A percentile compares a stretch with the other conserved stretches of the same genome.
Conservation (phyloP, 2,113 vertebrate species). For the Gorilla gorilla region DNA sequence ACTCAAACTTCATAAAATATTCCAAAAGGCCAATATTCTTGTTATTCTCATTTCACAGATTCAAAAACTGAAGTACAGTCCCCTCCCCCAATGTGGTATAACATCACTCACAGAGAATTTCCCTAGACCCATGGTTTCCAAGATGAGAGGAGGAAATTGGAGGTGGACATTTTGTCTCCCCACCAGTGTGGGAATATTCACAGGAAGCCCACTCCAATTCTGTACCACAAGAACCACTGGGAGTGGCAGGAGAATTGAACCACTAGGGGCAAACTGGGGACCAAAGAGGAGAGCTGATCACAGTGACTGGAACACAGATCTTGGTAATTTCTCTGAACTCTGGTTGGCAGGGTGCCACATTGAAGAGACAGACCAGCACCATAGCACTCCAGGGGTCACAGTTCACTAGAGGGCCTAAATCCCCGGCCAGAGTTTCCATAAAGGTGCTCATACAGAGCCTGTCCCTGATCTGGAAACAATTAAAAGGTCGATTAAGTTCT, state of each 20-base stretch:
- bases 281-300: background rate
- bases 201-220: background rate
- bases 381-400: background rate
- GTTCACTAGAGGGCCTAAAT: background rate
- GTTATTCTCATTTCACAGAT: background rate
- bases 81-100: background rate
- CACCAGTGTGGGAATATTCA: background rate
- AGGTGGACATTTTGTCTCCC: background rate
- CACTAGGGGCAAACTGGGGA: background rate
- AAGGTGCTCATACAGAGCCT: background rate
- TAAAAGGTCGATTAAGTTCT: background rate
- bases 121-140: background rate
- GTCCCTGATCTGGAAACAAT: background rate
- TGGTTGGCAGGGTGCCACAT: background rate
- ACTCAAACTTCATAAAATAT: background rate
- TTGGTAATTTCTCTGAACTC: background rate
- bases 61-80: background rate
- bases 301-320: background rate
- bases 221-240: background rate
- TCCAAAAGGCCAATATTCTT: background rate
- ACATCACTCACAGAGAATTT: background rate
- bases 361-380: background rate
- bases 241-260: background rate
- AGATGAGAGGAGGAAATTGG: background rate
- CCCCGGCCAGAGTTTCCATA: background rate